Evolutionary conservation across 1,140 invertebrate genomes (phyloP).

Genomic region (Araneus ventricosus): DNA sequence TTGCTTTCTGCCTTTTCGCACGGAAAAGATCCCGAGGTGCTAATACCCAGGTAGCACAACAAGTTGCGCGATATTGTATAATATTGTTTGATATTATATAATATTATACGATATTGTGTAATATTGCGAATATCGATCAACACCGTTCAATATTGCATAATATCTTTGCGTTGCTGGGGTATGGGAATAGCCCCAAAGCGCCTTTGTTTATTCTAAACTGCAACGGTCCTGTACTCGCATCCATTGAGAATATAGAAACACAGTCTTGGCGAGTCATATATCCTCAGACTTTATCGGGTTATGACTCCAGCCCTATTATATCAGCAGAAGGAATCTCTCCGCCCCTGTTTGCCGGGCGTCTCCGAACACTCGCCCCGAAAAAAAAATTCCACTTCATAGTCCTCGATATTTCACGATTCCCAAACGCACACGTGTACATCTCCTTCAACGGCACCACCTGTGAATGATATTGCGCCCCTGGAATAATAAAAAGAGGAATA

Average conservation of each 20-base stretch:
- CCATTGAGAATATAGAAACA: background rate
- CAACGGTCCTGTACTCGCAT: no score
- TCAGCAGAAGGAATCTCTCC: background rate
- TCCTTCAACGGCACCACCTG: constrained; percentile 19
- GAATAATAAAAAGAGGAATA: constrained; percentile 30
- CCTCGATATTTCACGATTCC: background rate
- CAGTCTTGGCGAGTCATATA: background rate
- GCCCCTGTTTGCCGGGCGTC: background rate
- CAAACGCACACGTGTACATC: constrained; percentile 6
- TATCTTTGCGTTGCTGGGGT: no score
- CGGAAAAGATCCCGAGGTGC: no score
- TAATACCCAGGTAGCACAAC: no score
- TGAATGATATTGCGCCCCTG: constrained; percentile 17
- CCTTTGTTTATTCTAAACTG: no score
- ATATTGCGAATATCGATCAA: no score
- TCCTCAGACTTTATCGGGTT: background rate
- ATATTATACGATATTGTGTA: no score
- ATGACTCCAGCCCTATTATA: background rate
- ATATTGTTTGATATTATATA: no score
- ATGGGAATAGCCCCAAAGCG: no score
- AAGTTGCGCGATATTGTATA: no score
- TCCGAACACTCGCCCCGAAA: background rate
- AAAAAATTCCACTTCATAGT: constrained; percentile 17
- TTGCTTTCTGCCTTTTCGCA: no score
- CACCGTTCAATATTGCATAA: no score